Evolutionary conservation across 2,113 vertebrate species (phyloP).

Genomic region (Silurus glanis): DNA sequence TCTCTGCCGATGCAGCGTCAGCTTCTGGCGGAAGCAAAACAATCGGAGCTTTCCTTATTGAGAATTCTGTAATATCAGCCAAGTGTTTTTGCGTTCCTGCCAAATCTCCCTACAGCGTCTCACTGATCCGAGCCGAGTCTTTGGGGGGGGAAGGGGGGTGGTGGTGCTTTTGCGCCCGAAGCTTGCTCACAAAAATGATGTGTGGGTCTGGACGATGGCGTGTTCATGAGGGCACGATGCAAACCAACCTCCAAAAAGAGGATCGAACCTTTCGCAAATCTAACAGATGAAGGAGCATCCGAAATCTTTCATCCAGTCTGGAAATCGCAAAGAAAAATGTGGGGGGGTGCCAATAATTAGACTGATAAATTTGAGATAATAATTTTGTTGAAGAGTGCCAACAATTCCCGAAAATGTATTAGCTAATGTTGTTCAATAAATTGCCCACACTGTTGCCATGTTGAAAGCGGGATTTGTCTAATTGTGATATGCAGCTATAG

Average conservation of each 20-base stretch:
- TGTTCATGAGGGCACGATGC: neutral
- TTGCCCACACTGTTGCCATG: too few species aligned
- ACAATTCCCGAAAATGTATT: too few species aligned
- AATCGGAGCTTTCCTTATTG: conserved; percentile 1
- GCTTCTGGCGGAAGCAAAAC: conserved; percentile 2
- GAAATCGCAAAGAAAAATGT: too few species aligned
- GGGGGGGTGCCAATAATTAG: too few species aligned
- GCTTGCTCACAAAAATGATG: neutral
- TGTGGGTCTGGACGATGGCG: neutral
- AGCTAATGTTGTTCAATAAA: too few species aligned
- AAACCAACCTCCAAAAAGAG: neutral
- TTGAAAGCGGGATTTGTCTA: too few species aligned
- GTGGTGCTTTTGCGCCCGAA: neutral
- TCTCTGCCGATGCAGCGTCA: neutral
- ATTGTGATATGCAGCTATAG: too few species aligned
- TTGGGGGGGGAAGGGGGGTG: neutral
- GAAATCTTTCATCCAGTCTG: too few species aligned
- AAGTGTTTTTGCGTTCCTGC: neutral
- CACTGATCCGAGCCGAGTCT: neutral
- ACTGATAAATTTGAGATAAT: too few species aligned
- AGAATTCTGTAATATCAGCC: conserved; percentile 12
- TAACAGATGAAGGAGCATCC: too few species aligned
- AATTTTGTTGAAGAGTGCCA: too few species aligned
- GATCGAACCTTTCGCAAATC: neutral
- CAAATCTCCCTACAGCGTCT: conserved; percentile 2